A percentile compares a stretch with the other conserved stretches of the same genome.
Evolutionary conservation across 2,113 vertebrate genomes (phyloP).

Genomic region (Notechis scutatus): DNA sequence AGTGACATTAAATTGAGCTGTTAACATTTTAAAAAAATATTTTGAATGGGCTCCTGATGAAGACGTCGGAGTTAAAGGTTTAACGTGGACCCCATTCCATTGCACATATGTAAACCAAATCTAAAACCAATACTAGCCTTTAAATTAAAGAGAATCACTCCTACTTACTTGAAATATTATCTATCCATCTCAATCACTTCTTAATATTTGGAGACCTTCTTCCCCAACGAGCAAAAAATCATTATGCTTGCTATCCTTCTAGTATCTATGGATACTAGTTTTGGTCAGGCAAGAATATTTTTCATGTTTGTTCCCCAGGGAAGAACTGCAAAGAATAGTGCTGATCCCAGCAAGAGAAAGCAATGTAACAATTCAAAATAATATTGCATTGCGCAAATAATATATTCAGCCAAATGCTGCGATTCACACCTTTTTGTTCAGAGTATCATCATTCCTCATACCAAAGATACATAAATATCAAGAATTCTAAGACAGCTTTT

Average conservation of each 20-base stretch:
- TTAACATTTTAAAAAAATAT: background rate
- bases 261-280: constrained; percentile 30
- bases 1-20: background rate
- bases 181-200: background rate
- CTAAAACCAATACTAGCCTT: constrained; percentile 22
- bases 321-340: constrained; percentile 44
- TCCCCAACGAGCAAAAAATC: constrained; percentile 20
- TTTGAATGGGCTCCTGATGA: background rate
- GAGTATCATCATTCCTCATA: background rate
- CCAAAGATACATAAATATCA: background rate
- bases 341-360: constrained; percentile 38
- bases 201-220: background rate
- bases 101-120: background rate
- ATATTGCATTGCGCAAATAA: constrained; percentile 60
- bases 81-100: constrained; percentile 6
- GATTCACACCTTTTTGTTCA: constrained; percentile 62
- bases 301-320: background rate
- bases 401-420: constrained; percentile 71
- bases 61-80: background rate
- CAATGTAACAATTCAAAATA: constrained; percentile 54
- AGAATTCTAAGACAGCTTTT: background rate
- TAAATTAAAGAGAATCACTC: constrained; percentile 21
- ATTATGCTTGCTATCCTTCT: constrained; percentile 25
- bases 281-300: constrained; percentile 38
- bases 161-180: constrained; percentile 36